Conservation (phyloP, 2,888 invertebrate species). For the Sphaeridia pumilis region DNA sequence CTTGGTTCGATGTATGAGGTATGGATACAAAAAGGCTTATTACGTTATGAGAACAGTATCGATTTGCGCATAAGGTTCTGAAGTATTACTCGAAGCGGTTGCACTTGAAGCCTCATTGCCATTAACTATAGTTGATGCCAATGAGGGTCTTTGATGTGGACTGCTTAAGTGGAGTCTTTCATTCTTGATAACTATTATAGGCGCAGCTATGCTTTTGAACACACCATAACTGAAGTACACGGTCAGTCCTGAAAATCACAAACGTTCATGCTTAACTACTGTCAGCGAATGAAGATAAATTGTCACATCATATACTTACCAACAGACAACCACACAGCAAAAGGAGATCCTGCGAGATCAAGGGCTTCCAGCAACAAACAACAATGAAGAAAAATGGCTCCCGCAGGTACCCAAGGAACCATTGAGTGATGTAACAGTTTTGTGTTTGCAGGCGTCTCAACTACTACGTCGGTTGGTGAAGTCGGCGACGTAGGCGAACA, state of each 20-base stretch:
- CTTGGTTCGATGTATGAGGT: too few relatives aligned
- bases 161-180: conserved; percentile 22
- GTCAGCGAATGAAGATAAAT: neutral
- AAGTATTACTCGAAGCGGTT: conserved; percentile 24
- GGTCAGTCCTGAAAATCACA: conserved; percentile 22
- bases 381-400: conserved; percentile 44
- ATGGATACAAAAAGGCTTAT: neutral
- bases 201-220: conserved; percentile 32
- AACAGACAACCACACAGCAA: conserved; percentile 50
- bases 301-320: conserved; percentile 40
- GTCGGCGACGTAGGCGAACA: neutral
- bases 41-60: conserved; percentile 29
- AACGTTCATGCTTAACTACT: neutral
- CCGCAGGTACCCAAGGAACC: conserved; percentile 42
- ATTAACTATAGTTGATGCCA: conserved; percentile 26
- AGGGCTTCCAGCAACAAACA: conserved; percentile 47
- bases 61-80: conserved; percentile 30
- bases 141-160: conserved; percentile 18
- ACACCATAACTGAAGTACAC: conserved; percentile 35
- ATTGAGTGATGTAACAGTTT: conserved; percentile 31
- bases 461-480: conserved; percentile 6
- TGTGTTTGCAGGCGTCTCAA: conserved; percentile 12
- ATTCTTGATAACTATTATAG: conserved; percentile 17
- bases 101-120: conserved; percentile 29
- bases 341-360: conserved; percentile 51